Base-by-base conservation (phyloP, 2,113 vertebrate genomes). In the Passer domesticus region DNA sequence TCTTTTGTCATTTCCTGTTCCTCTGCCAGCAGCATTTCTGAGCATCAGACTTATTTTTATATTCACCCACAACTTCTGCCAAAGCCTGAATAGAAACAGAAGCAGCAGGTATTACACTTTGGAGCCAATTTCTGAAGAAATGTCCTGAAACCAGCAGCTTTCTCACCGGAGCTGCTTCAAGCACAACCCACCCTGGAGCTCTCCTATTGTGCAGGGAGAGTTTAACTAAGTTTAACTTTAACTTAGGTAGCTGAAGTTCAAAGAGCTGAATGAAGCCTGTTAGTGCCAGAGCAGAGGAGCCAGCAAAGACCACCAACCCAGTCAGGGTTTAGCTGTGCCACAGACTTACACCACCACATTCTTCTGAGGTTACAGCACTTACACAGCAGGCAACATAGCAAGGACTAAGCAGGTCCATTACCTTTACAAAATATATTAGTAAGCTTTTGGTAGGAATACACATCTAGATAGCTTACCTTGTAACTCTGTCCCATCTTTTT, bases 391-490 rank as follows among this genome's bases (percentile, higher is more conserved):
- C 15, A 67, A 24, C 17, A 39, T 0, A 46, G 31, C 47, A 81
- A 67, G 21, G 59, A 43, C 24, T 81, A 63, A 62, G 30, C 24
- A 70, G 30, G 22, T 59, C 76, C 6, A 8, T 37, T 33, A 63
- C 47, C 44, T 49, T 49, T 60, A 46, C 1, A 75, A 21, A 68
- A 70, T 7, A 25, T 7, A 70, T 83, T 15, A 62, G 7, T 80
- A 30, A 14, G 17, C 1, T 79, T 83, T 37, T 49, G 15, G 10
- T 44, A 88, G 74, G n/a, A 93, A 79, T 25, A 73, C 28, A 69
- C 8, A 28, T 15, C 28, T 52, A 60, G 41, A 74, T n/a, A 60
- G 41, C 20, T 90, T 97, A 98, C 98, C 98, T 95, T 84, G 91
- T 37, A 98, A 89, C n/a, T 98, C 98, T 11, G 90, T 72, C 17